These are phyloP conservation scores for Agrochola circellaris DNA, from an alignment of 2,888 invertebrate genomes.

Conservation along the genomic window DNA sequence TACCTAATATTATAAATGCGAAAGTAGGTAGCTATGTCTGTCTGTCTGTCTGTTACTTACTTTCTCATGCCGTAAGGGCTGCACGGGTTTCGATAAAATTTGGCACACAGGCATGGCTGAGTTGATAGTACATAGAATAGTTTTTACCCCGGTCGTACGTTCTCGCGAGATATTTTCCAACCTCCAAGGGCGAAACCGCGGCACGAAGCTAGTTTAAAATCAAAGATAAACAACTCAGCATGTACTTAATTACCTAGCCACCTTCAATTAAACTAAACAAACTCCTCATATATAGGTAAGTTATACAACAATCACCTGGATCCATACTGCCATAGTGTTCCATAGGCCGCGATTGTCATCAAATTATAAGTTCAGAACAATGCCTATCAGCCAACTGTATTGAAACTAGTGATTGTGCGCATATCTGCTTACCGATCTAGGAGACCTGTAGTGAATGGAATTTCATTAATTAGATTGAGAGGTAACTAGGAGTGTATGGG, in stretches of 20 bases:
- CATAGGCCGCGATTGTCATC: slow-evolving; percentile 59
- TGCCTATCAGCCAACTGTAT: slow-evolving; percentile 54
- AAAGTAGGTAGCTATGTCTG: background rate
- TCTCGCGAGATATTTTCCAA: background rate
- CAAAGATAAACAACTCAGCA: background rate
- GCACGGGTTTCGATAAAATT: background rate
- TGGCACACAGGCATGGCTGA: background rate
- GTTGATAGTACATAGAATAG: background rate
- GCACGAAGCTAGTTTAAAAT: background rate
- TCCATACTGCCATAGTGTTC: slow-evolving; percentile 4
- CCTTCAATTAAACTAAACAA: slow-evolving; percentile 34
- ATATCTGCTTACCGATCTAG: slow-evolving; percentile 61
- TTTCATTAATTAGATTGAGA: slow-evolving; percentile 52
- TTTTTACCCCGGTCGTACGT: background rate
- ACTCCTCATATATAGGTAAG: slow-evolving; percentile 10
- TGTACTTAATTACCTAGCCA: background rate
- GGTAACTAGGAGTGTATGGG: background rate
- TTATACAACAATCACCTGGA: slow-evolving; percentile 1
- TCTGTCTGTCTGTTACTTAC: background rate
- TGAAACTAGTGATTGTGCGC: slow-evolving; percentile 62
- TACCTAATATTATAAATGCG: background rate
- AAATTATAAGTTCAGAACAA: slow-evolving; percentile 67
- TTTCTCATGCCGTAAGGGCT: background rate
- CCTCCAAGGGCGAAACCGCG: rapidly evolving
- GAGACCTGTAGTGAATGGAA: slow-evolving; percentile 49